Percentiles rank a stretch among this genome's conserved stretches.
Conservation (phyloP, 92 coral and sea anemone genomes). For the Paramuricea clavata region DNA sequence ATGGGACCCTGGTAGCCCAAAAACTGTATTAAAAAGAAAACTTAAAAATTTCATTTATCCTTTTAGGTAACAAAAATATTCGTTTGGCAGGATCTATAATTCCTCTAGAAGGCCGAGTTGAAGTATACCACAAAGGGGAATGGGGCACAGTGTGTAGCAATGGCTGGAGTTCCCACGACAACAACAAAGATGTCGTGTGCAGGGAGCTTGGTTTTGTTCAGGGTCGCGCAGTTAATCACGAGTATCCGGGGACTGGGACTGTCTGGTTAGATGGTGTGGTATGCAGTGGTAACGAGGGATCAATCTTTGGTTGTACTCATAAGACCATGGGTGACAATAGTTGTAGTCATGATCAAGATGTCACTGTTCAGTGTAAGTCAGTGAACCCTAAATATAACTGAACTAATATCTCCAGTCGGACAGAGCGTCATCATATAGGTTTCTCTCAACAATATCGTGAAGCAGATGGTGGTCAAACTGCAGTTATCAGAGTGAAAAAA, state of each 20-base stretch:
- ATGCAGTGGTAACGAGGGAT: slow-evolving; percentile 28
- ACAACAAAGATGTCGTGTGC: slow-evolving; percentile 37
- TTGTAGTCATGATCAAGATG: slow-evolving; percentile 28
- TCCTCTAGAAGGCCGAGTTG: slow-evolving; percentile 39
- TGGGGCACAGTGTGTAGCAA: slow-evolving; percentile 41
- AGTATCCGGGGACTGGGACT: slow-evolving; percentile 29
- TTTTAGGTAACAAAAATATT: not conserved
- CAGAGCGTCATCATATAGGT: too few relatives aligned
- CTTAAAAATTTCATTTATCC: too few relatives aligned
- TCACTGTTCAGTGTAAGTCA: slow-evolving; percentile 32
- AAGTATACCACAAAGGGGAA: slow-evolving; percentile 36
- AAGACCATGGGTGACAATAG: slow-evolving; percentile 20
- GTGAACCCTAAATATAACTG: not conserved
- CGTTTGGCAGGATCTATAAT: slow-evolving; percentile 26
- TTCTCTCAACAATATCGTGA: too few relatives aligned
- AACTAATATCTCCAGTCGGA: too few relatives aligned
- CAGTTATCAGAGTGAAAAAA: too few relatives aligned
- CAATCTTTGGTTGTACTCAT: slow-evolving; percentile 5
- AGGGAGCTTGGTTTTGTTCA: slow-evolving; percentile 30
- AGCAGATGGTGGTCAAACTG: too few relatives aligned
- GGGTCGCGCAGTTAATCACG: slow-evolving; percentile 11
- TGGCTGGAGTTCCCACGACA: slow-evolving; percentile 20
- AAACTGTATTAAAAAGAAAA: too few relatives aligned
- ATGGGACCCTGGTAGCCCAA: too few relatives aligned
- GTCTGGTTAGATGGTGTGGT: slow-evolving; percentile 34